Percentiles rank a stretch among this genome's conserved stretches.
phyloP scores from a whole-genome alignment of 2,113 vertebrate genomes.

The Tenebrosternarchus preto region DNA sequence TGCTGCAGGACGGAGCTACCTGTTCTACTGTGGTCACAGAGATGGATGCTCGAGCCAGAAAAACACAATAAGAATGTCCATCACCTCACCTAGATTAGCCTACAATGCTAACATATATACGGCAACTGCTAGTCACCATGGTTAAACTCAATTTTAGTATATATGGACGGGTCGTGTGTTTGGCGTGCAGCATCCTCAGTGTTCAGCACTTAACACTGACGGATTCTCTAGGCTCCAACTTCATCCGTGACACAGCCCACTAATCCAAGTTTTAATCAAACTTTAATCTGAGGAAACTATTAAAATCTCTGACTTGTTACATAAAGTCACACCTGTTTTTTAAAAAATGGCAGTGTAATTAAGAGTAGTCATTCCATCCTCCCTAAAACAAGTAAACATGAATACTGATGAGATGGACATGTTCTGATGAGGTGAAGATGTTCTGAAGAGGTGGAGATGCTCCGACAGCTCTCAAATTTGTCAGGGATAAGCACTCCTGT shows the following conservation, averaged over 20 bases:
- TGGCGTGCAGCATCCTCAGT: background rate
- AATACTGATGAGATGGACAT: conserved; percentile 60
- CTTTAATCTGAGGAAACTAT: conserved; percentile 2
- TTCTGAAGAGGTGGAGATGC: conserved; percentile 54
- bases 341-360: conserved; percentile 1
- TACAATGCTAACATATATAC: conserved; percentile 1
- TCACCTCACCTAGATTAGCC: conserved; percentile 24
- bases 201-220: background rate
- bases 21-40: conserved; percentile 35
- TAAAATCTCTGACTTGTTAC: conserved; percentile 8
- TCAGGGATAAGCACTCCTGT: conserved; percentile 34
- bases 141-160: too few species aligned
- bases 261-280: conserved; percentile 8
- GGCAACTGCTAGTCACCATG: background rate
- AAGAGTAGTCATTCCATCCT: conserved; percentile 1
- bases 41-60: conserved; percentile 31
- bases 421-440: conserved; percentile 57
- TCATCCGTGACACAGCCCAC: background rate
- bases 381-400: conserved; percentile 33
- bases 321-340: background rate
- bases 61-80: conserved; percentile 36
- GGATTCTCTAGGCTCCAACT: background rate
- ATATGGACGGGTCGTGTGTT: too few species aligned
- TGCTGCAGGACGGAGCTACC: conserved; percentile 13
- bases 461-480: conserved; percentile 24